phyloP scores from a whole-genome alignment of 2,113 vertebrate genomes.

The Pao palembangensis region DNA sequence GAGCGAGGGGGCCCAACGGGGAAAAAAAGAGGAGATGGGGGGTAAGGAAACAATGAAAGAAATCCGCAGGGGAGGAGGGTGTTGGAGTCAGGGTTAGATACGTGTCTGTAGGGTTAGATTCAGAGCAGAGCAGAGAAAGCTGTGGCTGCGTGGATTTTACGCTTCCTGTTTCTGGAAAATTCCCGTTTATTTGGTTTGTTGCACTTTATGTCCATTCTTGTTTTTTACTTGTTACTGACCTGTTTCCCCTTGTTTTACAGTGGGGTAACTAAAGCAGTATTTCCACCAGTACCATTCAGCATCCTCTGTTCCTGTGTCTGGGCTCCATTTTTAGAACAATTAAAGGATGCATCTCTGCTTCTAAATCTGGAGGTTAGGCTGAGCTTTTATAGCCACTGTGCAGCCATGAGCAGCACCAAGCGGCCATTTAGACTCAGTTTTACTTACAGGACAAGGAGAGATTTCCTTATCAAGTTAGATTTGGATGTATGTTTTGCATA shows the following conservation, averaged over 20 bases:
- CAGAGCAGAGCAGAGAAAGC: too few relatives aligned
- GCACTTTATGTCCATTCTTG: slow-evolving; percentile 49
- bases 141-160: background rate
- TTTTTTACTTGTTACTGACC: background rate
- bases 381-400: background rate
- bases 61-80: background rate
- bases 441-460: too few relatives aligned
- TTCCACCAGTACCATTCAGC: too few relatives aligned
- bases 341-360: background rate
- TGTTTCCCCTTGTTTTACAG: background rate
- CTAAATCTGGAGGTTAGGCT: background rate
- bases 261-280: too few relatives aligned
- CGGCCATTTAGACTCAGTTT: too few relatives aligned
- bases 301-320: background rate
- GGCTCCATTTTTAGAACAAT: background rate
- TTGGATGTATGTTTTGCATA: background rate
- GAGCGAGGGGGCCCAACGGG: background rate
- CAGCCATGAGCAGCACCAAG: too few relatives aligned
- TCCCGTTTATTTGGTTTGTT: slow-evolving; percentile 29
- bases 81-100: background rate
- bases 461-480: background rate
- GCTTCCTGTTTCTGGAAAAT: background rate
- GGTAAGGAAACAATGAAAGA: background rate
- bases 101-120: too few relatives aligned
- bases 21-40: background rate